These are phyloP conservation scores for Phaedon cochleariae DNA, from an alignment of 2,888 invertebrate genomes.

Conservation along the genomic window DNA sequence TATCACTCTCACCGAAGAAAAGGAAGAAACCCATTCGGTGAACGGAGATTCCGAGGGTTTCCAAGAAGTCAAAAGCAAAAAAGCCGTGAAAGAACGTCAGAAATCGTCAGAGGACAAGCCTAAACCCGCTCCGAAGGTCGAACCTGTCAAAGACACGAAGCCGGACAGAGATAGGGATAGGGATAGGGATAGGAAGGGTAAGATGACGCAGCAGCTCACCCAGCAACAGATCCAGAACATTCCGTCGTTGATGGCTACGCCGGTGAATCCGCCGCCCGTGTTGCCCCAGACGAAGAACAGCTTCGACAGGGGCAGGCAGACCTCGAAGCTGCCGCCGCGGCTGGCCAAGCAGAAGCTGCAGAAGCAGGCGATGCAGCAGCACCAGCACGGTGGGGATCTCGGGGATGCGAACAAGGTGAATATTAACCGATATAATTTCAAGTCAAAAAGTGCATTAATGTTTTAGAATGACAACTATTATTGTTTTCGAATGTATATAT, in stretches of 20 bases:
- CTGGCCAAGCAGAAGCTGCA: constrained; percentile 77
- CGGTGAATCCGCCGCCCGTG: constrained; percentile 63
- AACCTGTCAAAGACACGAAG: constrained; percentile 39
- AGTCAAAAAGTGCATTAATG: no score
- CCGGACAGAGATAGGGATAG: constrained; percentile 28
- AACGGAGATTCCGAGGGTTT: constrained; percentile 75
- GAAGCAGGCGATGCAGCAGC: constrained; percentile 59
- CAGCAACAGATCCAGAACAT: constrained; percentile 63
- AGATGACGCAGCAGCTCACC: constrained; percentile 45
- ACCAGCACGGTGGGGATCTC: constrained; percentile 53
- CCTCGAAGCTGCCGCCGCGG: constrained; percentile 64
- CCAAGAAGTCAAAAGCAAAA: constrained; percentile 86
- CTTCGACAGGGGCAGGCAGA: constrained; percentile 63
- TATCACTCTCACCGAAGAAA: no score
- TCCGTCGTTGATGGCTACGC: constrained; percentile 64
- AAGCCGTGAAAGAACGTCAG: constrained; percentile 72
- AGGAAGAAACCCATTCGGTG: constrained; percentile 55
- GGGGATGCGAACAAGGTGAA: no score
- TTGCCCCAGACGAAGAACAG: constrained; percentile 54
- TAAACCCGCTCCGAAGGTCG: constrained; percentile 43
- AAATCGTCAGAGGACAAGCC: constrained; percentile 56
- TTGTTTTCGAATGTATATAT: no score
- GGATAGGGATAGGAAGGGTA: constrained; percentile 28
- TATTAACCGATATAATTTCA: no score
- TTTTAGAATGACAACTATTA: no score